Conservation (phyloP, 2,113 vertebrate genomes). For the Anolis sagrei region DNA sequence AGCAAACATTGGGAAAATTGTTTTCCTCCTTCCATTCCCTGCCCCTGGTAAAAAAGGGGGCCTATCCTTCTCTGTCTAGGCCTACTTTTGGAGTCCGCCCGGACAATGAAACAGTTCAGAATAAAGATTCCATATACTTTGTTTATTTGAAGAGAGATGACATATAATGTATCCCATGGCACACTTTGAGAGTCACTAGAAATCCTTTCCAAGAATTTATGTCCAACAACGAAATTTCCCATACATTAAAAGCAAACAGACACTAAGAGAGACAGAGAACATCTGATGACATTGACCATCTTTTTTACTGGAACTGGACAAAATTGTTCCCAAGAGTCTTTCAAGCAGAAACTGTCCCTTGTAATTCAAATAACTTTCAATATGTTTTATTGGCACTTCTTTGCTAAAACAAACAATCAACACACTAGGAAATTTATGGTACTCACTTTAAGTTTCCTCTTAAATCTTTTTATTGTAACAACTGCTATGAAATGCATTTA, state of each 20-base stretch:
- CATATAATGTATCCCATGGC: constrained; percentile 30
- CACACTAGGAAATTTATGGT: constrained; percentile 16
- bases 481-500: neutral
- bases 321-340: neutral
- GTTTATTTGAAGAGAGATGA: neutral
- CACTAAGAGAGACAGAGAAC: neutral
- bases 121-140: neutral
- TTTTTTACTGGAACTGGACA: constrained; percentile 27
- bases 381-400: constrained; percentile 44
- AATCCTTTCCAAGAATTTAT: constrained; percentile 1
- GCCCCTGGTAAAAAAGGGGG: too few relatives aligned
- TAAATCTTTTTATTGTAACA: neutral
- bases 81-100: too few relatives aligned
- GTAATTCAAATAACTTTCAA: constrained; percentile 36
- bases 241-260: neutral
- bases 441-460: neutral
- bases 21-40: too few relatives aligned
- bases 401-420: constrained; percentile 15
- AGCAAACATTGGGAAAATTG: too few relatives aligned
- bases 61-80: too few relatives aligned
- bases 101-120: too few relatives aligned
- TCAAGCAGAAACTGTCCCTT: neutral
- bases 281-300: constrained; percentile 9
- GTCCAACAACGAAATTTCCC: constrained; percentile 5
- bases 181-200: neutral